Evolutionary conservation across 1,140 invertebrate species (phyloP), one percentile per base, ranked within the genome.

Genomic region (Gryllus bimaculatus): DNA sequence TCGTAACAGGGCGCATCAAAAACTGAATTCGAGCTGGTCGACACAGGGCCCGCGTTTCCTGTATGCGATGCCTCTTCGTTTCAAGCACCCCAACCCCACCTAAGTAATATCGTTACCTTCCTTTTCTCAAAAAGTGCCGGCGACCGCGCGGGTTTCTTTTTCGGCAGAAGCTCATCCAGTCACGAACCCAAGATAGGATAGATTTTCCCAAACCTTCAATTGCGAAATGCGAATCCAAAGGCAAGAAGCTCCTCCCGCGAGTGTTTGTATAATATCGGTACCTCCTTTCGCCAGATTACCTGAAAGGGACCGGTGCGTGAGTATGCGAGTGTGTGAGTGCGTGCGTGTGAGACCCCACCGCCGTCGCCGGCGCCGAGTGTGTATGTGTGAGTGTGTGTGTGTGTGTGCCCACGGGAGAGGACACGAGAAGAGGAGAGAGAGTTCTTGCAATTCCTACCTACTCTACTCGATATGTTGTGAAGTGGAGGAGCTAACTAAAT

Each of bases 401-500:
- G 7, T 10, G 54, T 66, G 54, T 18, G 54, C 10, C 10, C 54
- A 18, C 54, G 18, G 54, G 54, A 66, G 54, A 66, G 18, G 18
- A 66, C 54, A 66, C 54, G 54, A 66, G 18, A 66, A 66, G 54
- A 18, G 18, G 54, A 18, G 54, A 66, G 54, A 66, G 54, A 66
- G 54, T 66, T 66, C 54, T 66, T 66, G 54, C 54, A 18, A 66
- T 66, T 66, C 54, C 54, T 66, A 66, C 54, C 54, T 66, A 66
- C 54, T 66, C 54, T 66, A 66, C 54, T 66, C 54, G 18, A 66
- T 66, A 66, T 66, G 54, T 66, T 66, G 54, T 66, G 54, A 66
- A 66, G 54, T 66, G 54, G 54, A 18, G 54, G 18, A 66, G 54
- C 54, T 66, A 66, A 13, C 54, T 18, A 66, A 66, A 66, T 66